Evolutionary conservation across 2,888 invertebrate genomes (phyloP), one percentile per base, ranked within the genome.

Genomic region (Pseudococcus viburni): DNA sequence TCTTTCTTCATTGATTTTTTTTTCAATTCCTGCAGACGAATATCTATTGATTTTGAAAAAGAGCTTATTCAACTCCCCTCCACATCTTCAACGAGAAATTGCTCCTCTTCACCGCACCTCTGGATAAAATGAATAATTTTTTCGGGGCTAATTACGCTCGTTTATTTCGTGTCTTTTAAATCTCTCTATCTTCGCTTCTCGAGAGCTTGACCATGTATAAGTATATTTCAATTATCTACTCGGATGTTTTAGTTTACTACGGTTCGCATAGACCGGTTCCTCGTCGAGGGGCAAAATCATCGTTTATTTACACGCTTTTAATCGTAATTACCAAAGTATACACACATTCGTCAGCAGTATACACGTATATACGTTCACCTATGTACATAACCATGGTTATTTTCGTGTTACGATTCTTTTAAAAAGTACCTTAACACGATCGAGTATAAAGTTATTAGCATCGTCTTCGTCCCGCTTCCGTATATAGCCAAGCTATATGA

Each of bases 291-390:
- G 59, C n/a, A 59, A 17, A 68, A 15, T 17, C 4, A 59, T 68
- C 73, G 17, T 73, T 33, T 73, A 73, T 73, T 73, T 73, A 73
- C 73, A 73, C 33, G 73, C 33, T 73, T 73, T 73, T 73, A 73
- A 73, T 73, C 73, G 73, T 73, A 73, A 73, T 73, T 73, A 73
- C 33, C 73, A 9, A 22, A 64, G 6, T 42, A n/a, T 26, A 26
- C 33, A 73, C 73, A 73, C 33, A 73, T 33, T 73, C 33, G 73
- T 73, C 73, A 73, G 73, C 33, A 33, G 26, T 9, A 22, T 64
- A 19, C 22, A 19, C 9, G n/a, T 0, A n/a, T 59, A 26, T 42
- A 42, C 42, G 9, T 33, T 33, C 26, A 33, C 26, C 3, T 42
- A 42, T 0, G 9, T 42, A 42, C 42, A 6, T 42, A 42, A 0